Evolutionary conservation across 2,888 invertebrate species (phyloP).

Genomic region (Phlogophora meticulosa): DNA sequence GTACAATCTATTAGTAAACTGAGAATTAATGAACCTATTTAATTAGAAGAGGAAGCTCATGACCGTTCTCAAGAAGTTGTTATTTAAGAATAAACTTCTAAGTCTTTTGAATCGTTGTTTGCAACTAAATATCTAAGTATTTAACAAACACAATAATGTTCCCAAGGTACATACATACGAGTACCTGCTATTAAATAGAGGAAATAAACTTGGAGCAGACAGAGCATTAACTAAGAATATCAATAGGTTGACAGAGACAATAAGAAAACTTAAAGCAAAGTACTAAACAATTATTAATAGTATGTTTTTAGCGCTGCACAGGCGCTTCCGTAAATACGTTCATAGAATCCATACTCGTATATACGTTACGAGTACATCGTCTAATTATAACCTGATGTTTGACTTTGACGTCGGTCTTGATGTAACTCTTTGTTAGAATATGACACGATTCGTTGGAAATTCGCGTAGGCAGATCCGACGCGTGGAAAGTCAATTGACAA

Average conservation of each 20-base stretch:
- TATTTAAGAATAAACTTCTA: neutral
- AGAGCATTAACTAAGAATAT: slow-evolving; percentile 40
- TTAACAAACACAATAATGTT: slow-evolving; percentile 12
- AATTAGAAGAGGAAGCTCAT: neutral
- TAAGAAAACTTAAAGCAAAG: slow-evolving; percentile 57
- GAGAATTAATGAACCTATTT: neutral
- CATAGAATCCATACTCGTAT: slow-evolving; percentile 60
- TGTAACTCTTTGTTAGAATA: slow-evolving; percentile 71
- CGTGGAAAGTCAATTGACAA: slow-evolving; percentile 73
- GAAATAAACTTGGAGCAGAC: slow-evolving; percentile 28
- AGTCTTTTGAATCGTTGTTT: neutral
- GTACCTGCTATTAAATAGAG: slow-evolving; percentile 1
- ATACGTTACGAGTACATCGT: slow-evolving; percentile 61
- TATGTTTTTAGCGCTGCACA: slow-evolving; percentile 63
- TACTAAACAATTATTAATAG: slow-evolving; percentile 63
- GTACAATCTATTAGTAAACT: neutral
- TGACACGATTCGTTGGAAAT: slow-evolving; percentile 74
- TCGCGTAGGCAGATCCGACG: slow-evolving; percentile 72
- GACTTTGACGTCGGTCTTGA: slow-evolving; percentile 67
- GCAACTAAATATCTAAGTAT: neutral
- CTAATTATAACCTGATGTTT: slow-evolving; percentile 70
- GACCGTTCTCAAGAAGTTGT: neutral
- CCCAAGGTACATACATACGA: too few relatives aligned
- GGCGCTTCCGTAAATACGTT: slow-evolving; percentile 66
- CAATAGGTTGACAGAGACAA: slow-evolving; percentile 48